Evolutionary conservation across 2,888 invertebrate species (phyloP), one percentile per base, ranked within the genome.

Genomic region (Diplolepis rosae): DNA sequence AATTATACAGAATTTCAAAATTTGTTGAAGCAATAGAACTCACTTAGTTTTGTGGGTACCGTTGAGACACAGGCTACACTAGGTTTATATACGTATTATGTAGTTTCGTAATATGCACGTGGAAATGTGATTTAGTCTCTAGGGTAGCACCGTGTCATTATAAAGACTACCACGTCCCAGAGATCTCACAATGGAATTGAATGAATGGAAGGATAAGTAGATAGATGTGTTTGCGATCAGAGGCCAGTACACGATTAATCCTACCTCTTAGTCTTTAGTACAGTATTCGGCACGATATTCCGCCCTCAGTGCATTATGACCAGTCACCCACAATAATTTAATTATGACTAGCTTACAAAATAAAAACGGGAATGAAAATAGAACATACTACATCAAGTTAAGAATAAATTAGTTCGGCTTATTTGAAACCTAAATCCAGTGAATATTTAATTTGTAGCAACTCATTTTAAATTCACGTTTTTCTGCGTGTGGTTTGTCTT

Each of bases 171-270:
- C 75, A 77, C 78, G 74, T 73, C 66, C 77, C 78, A 73, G 76
- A 80, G 77, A 76, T 71, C 77, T 76, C 77, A 82, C 83, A 83
- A 83, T 84, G 75, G 81, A 79, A 71, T 67, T 73, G 75, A 72
- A n/a, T n/a, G n/a, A n/a, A n/a, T n/a, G n/a, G n/a, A n/a, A n/a
- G 72, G 77, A 81, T 82, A 80, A 83, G 84, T 82, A 82, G 82
- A 81, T 78, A 80, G 78, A 77, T 79, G 80, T 84, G 80, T 83
- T 83, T 80, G 83, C 80, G 76, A 73, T 75, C 75, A 78, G 68
- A 79, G 75, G 74, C 71, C 74, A 65, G 61, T 72, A 22, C 67
- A 42, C 65, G 70, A 71, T 75, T 71, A 68, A 71, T 32, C 54
- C 54, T 54, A 61, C 71, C 68, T 30, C 56, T n/a, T n/a, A n/a